Conservation (phyloP, 1,140 invertebrate species). For the Littorina saxatilis region DNA sequence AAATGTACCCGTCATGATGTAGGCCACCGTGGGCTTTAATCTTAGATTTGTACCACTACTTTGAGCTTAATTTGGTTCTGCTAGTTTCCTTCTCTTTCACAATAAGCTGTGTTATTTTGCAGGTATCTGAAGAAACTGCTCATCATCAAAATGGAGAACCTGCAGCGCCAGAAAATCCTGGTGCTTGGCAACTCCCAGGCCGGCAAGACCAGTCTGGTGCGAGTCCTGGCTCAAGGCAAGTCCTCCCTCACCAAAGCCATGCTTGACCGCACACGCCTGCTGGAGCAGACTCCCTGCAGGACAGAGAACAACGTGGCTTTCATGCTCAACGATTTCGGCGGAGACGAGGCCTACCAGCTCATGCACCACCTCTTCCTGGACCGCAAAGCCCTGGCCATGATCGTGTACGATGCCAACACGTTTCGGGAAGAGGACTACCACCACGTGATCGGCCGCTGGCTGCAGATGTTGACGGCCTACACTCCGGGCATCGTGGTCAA, state of each 20-base stretch:
- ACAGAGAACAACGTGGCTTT: constrained; percentile 73
- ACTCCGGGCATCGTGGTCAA: constrained; percentile 70
- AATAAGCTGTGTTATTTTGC: no score
- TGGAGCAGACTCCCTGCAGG: constrained; percentile 65
- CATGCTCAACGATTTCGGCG: constrained; percentile 71
- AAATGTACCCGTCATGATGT: no score
- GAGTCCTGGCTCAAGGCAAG: constrained; percentile 58
- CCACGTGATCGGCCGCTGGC: constrained; percentile 68
- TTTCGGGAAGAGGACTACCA: constrained; percentile 63
- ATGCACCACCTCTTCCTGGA: constrained; percentile 70
- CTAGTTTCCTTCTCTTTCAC: no score
- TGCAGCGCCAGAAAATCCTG: constrained; percentile 71
- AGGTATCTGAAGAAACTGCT: constrained; percentile 70
- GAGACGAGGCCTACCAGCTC: constrained; percentile 65
- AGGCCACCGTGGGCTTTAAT: no score
- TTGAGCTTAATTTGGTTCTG: no score
- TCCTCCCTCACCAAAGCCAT: constrained; percentile 54
- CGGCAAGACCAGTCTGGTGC: constrained; percentile 71
- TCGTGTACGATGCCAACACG: constrained; percentile 69
- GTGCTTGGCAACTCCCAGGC: constrained; percentile 67
- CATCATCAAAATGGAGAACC: constrained; percentile 71
- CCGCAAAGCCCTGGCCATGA: constrained; percentile 64
- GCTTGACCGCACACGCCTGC: constrained; percentile 56
- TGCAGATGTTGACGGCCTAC: constrained; percentile 65
- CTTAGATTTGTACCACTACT: no score